These are phyloP conservation scores for Actinopyga echinites DNA, from an alignment of 53 echinoderm and acorn worm species.

Conservation along the genomic window DNA sequence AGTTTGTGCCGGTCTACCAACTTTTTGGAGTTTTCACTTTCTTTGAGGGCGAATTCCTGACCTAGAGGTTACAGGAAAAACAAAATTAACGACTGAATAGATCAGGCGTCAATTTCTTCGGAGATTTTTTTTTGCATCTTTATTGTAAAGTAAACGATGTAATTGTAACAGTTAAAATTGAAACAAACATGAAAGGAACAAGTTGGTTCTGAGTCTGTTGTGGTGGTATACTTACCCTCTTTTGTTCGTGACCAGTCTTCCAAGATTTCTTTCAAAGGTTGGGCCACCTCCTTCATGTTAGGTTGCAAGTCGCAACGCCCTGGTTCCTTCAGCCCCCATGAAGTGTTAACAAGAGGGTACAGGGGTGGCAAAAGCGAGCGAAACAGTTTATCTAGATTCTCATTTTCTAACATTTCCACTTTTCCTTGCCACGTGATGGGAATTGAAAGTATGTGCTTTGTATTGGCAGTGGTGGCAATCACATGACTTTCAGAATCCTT, in stretches of 20 bases:
- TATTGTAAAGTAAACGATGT: too few species aligned
- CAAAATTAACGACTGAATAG: too few species aligned
- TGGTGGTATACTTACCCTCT: slow-evolving; percentile 91
- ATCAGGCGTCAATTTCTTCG: too few species aligned
- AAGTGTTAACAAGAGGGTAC: slow-evolving; percentile 71
- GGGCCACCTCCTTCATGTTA: slow-evolving; percentile 55
- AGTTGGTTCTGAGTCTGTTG: too few species aligned
- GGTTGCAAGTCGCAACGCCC: slow-evolving; percentile 44
- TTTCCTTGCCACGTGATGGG: slow-evolving; percentile 28
- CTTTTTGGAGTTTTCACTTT: neutral
- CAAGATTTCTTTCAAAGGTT: slow-evolving; percentile 62
- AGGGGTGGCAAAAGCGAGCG: slow-evolving; percentile 50
- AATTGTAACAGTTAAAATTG: too few species aligned
- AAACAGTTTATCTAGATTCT: neutral
- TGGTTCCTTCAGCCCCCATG: slow-evolving; percentile 64
- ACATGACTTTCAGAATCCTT: slow-evolving; percentile 39
- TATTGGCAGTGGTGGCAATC: slow-evolving; percentile 41
- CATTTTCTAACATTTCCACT: neutral
- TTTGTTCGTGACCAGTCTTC: slow-evolving; percentile 63
- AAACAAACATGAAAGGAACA: too few species aligned
- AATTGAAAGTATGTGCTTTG: slow-evolving; percentile 41
- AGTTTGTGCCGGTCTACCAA: neutral
- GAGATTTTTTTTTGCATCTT: too few species aligned
- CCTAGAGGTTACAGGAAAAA: neutral
- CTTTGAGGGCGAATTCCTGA: neutral